Evolutionary conservation across 2,888 invertebrate genomes (phyloP).

Genomic region (Notodonta ziczac): DNA sequence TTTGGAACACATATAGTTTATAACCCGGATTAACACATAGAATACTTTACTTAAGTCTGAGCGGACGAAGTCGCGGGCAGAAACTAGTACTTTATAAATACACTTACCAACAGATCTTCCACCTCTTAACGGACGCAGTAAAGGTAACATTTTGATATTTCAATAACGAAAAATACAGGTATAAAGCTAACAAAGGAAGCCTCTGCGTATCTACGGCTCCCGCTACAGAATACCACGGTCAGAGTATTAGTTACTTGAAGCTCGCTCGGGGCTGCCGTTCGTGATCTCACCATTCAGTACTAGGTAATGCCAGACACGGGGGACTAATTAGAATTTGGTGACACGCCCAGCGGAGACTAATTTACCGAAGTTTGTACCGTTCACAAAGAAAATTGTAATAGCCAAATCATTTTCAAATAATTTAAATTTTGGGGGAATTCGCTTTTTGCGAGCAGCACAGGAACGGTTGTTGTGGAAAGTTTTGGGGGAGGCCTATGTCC

Average conservation of each 20-base stretch:
- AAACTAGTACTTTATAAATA: no score
- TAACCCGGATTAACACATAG: no score
- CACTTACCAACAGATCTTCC: no score
- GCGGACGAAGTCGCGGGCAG: no score
- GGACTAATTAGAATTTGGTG: slow-evolving; percentile 81
- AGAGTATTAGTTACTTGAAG: slow-evolving; percentile 24
- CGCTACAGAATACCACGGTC: slow-evolving; percentile 18
- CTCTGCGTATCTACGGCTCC: neutral
- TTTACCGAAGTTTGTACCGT: slow-evolving; percentile 66
- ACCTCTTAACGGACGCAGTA: no score
- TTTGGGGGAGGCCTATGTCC: no score
- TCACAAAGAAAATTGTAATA: slow-evolving; percentile 8
- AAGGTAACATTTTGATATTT: neutral
- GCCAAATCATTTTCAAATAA: no score
- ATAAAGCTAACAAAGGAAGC: neutral
- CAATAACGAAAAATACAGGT: neutral
- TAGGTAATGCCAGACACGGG: slow-evolving; percentile 78
- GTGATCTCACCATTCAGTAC: slow-evolving; percentile 62
- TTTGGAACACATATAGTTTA: no score
- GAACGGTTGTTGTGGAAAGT: no score
- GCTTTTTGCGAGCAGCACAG: no score
- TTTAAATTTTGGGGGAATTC: no score
- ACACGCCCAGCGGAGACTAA: slow-evolving; percentile 67
- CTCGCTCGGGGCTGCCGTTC: slow-evolving; percentile 33
- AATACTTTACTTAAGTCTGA: no score